Conservation (phyloP, 2,888 invertebrate genomes). For the Leucoptera coffeella region DNA sequence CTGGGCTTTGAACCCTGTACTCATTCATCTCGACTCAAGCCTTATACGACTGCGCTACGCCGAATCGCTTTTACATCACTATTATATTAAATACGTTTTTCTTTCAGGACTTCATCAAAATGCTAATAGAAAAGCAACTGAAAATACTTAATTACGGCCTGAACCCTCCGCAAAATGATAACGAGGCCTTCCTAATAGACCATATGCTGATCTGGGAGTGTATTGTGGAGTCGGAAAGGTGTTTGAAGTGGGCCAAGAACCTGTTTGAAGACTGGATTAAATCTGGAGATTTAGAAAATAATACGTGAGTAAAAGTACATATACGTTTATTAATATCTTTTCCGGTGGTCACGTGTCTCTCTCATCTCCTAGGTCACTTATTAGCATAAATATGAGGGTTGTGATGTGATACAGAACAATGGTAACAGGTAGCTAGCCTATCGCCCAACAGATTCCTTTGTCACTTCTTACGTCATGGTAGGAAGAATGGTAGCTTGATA, state of each 20-base stretch:
- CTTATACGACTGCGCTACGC: background rate
- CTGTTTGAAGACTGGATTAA: constrained; percentile 27
- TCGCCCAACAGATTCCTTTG: no score
- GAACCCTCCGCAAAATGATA: constrained; percentile 36
- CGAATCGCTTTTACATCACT: background rate
- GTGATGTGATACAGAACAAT: no score
- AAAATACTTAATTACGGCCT: constrained; percentile 46
- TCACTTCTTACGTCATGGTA: no score
- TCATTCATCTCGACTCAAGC: background rate
- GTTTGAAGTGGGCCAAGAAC: constrained; percentile 42
- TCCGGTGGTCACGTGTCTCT: no score
- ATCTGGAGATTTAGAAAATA: constrained; percentile 5
- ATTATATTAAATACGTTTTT: background rate
- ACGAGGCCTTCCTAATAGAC: constrained; percentile 51
- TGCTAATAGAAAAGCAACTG: constrained; percentile 30
- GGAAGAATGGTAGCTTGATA: no score
- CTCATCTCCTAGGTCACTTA: no score
- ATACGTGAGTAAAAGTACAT: constrained; percentile 3
- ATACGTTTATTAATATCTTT: no score
- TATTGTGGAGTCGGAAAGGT: constrained; percentile 43
- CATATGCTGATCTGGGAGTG: constrained; percentile 56
- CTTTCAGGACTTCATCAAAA: constrained; percentile 35
- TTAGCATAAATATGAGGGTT: no score
- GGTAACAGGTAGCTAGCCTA: no score
- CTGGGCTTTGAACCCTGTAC: background rate